Percentiles rank a stretch among this genome's conserved stretches.
Conservation (phyloP, 2,888 invertebrate genomes). For the Megaustenia siamemsis region DNA sequence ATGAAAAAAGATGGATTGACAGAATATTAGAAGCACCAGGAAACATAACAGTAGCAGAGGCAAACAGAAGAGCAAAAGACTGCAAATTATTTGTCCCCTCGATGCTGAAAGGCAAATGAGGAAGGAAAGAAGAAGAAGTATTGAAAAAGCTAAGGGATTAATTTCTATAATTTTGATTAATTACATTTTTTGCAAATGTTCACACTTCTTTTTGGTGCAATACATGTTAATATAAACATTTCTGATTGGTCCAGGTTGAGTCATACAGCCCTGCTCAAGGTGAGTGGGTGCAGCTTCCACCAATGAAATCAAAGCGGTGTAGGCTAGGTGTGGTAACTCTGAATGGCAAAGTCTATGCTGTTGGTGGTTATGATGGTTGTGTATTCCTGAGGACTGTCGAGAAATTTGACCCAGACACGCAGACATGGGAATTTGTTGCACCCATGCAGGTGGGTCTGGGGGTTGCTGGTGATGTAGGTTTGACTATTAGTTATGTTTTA, state of each 20-base stretch:
- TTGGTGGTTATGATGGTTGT: conserved; percentile 88
- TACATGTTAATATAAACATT: no score
- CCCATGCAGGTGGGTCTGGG: conserved; percentile 84
- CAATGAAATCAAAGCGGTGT: conserved; percentile 90
- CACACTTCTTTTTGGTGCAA: no score
- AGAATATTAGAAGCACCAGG: no score
- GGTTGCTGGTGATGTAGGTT: not conserved
- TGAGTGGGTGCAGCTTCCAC: conserved; percentile 87
- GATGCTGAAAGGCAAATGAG: no score
- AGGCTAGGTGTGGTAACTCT: conserved; percentile 90
- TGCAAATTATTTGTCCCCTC: no score
- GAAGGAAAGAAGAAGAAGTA: no score
- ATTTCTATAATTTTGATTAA: no score
- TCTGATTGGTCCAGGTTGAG: conserved; percentile 83
- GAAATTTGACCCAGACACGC: conserved; percentile 87
- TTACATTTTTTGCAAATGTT: no score
- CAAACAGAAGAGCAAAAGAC: no score
- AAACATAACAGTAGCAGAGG: no score
- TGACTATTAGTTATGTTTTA: not conserved
- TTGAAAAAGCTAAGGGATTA: no score
- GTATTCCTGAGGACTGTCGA: conserved; percentile 91
- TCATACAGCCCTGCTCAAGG: conserved; percentile 88
- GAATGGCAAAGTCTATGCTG: conserved; percentile 88
- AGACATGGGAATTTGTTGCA: conserved; percentile 88
- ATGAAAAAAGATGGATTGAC: no score